Conservation (phyloP, 1,140 invertebrate species). For the Ceratina japonica region DNA sequence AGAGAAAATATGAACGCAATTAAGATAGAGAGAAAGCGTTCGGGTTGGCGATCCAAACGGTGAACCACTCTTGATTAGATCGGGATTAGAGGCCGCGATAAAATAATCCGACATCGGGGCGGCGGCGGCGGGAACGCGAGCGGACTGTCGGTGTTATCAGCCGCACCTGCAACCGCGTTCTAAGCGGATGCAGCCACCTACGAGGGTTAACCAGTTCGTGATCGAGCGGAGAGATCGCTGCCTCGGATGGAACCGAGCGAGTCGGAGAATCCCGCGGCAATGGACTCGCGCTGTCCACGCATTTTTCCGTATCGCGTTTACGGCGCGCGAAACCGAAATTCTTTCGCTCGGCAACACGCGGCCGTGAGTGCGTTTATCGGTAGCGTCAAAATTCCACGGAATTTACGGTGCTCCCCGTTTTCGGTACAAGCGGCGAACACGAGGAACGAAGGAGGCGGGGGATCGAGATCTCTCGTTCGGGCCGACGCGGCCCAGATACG, state of each 20-base stretch:
- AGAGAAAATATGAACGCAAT: neutral
- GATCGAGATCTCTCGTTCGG: neutral
- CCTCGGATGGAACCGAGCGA: neutral
- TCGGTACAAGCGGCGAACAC: neutral
- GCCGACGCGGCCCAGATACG: constrained; percentile 62
- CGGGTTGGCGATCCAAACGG: no score
- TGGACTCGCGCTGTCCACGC: constrained; percentile 5
- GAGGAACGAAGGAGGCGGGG: neutral
- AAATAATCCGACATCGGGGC: neutral
- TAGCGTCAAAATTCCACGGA: constrained; percentile 29
- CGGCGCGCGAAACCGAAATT: constrained; percentile 42
- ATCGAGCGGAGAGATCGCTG: neutral
- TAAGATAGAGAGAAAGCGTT: no score
- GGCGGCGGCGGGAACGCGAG: neutral
- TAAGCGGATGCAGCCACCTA: constrained; percentile 33
- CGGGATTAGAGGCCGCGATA: neutral
- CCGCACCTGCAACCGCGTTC: constrained; percentile 51
- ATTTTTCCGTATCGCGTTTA: constrained; percentile 40
- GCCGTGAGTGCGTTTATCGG: constrained; percentile 52
- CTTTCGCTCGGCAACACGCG: constrained; percentile 22
- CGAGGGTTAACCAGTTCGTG: constrained; percentile 35
- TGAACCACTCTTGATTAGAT: neutral
- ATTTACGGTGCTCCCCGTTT: constrained; percentile 25
- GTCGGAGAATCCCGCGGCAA: neutral
- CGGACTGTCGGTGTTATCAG: constrained; percentile 42